These are phyloP conservation scores for Lytechinus pictus DNA, from an alignment of 35 echinoderm and acorn worm genomes.

Conservation along the genomic window DNA sequence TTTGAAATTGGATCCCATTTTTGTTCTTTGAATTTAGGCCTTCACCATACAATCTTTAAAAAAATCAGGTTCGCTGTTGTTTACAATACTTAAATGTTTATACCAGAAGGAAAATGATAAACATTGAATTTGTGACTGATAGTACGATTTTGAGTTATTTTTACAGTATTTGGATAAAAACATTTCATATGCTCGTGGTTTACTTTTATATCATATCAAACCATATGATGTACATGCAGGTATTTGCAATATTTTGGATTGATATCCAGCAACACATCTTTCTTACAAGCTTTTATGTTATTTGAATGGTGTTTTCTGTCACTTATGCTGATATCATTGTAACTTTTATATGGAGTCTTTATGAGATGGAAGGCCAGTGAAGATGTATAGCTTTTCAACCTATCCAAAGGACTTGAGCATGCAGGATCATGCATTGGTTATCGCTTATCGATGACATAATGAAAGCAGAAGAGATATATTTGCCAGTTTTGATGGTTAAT, in stretches of 20 bases:
- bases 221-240: too few relatives aligned
- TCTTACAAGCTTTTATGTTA: background rate
- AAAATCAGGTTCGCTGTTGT: too few relatives aligned
- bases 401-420: background rate
- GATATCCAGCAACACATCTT: background rate
- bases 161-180: too few relatives aligned
- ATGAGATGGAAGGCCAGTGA: background rate
- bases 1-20: too few relatives aligned
- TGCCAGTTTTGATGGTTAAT: background rate
- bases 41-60: too few relatives aligned
- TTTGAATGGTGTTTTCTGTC: background rate
- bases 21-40: too few relatives aligned
- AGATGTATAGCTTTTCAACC: background rate
- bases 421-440: background rate
- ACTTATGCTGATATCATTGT: background rate
- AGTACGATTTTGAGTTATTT: too few relatives aligned
- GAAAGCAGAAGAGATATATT: background rate
- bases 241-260: background rate
- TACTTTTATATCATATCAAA: too few relatives aligned
- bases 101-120: too few relatives aligned
- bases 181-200: too few relatives aligned
- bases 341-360: background rate
- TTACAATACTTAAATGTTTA: too few relatives aligned
- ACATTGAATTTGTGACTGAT: too few relatives aligned
- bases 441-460: background rate